Percentiles rank a stretch among this genome's conserved stretches.
Conservation (phyloP, 2,113 vertebrate species). For the Bufo gargarizans region DNA sequence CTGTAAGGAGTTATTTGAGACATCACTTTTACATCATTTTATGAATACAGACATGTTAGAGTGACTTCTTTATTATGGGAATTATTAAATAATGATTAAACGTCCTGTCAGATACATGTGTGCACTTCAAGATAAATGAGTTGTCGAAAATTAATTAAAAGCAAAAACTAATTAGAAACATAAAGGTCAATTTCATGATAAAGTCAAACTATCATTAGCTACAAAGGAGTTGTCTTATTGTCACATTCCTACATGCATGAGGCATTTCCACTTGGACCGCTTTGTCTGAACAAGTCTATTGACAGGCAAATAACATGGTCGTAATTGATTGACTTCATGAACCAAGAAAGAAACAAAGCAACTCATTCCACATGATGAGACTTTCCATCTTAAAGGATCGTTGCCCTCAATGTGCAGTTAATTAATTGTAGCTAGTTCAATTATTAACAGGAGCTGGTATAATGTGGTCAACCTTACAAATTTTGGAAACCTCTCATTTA, state of each 20-base stretch:
- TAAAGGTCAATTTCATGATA: constrained; percentile 39
- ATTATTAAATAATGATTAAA: constrained; percentile 19
- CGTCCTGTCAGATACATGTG: not conserved
- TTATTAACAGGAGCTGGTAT: not conserved
- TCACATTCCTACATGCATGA: not conserved
- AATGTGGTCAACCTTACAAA: not conserved
- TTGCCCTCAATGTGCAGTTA: not conserved
- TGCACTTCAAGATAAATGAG: constrained; percentile 42
- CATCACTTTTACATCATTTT: not conserved
- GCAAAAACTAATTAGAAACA: constrained; percentile 45
- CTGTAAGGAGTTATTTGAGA: not conserved
- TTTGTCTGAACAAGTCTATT: not conserved
- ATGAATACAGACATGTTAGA: not conserved
- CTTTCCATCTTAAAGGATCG: constrained; percentile 1
- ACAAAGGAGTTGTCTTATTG: not conserved
- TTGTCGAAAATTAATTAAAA: constrained; percentile 42
- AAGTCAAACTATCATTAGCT: constrained; percentile 29
- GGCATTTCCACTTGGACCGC: constrained; percentile 6
- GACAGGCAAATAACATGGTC: constrained; percentile 37
- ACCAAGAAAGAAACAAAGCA: constrained; percentile 31
- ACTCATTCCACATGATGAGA: constrained; percentile 30
- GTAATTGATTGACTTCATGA: constrained; percentile 39
- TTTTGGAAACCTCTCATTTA: not conserved
- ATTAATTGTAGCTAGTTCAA: constrained; percentile 18
- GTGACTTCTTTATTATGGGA: not conserved